Evolutionary conservation across 2,113 vertebrate species (phyloP), one percentile per base, ranked within the genome.

Genomic region (Synodontis membranacea): DNA sequence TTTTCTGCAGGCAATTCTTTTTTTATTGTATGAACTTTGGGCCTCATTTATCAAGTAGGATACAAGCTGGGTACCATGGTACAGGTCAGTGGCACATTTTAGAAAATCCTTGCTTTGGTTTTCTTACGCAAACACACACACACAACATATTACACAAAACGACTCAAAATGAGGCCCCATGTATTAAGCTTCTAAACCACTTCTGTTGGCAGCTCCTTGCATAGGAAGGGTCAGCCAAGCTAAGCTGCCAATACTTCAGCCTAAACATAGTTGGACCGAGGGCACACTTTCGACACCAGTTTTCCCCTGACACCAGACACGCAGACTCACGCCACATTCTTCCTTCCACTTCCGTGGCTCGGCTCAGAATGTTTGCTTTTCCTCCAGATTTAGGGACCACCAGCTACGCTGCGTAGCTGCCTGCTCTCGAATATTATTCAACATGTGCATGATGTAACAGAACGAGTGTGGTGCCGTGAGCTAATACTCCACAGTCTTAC

Each of bases 261-360:
- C 44, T 31, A 44, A 48, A 80, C 54, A 86, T 54, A 75, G 83
- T 39, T 11, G 44, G 17, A 25, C 46, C 39, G 3, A 80, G 54
- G 66, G 28, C 54, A 56, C 2, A 37, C 64, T 39, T 62, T 64
- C 17, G 62, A 44, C 37, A 62, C 34, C 75, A 68, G 85, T 66
- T 64, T 80, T 80, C 54, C 74, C 72, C 75, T 80, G 58, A 60
- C 46, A 79, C 58, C 31, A 19, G 56, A 74, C 83, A 37, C 42
- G 58, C 56, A 64, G 84, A 28, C 84, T 66, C 28, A 50, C 8
- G 80, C 37, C 68, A 85, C 60, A 79, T 88, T 83, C 80, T 46
- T 39, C 58, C 87, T 86, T 86, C 80, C 56, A 31, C 60, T 58
- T 75, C 54, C 19, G 28, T 39, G 34, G 34, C 34, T 44, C 4